Conservation (phyloP, 2,113 vertebrate genomes). For the Pseudonaja textilis region DNA sequence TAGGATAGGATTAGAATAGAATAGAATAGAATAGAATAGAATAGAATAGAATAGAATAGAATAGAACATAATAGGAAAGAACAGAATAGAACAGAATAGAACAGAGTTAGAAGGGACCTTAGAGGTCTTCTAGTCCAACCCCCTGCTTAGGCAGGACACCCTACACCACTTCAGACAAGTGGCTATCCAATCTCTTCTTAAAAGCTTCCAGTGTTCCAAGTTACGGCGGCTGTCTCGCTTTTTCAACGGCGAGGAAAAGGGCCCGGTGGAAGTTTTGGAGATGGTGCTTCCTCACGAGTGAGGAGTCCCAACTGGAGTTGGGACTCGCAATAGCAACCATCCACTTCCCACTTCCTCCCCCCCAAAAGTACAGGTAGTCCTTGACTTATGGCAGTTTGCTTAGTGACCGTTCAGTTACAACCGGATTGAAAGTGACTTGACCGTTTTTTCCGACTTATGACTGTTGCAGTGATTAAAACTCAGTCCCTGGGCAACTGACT, state of each 20-base stretch:
- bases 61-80: too few species aligned
- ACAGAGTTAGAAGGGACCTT: too few species aligned
- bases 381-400: not conserved
- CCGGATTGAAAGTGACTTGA: not conserved
- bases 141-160: too few species aligned
- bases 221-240: not conserved
- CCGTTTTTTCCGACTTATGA: not conserved
- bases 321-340: too few species aligned
- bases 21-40: too few species aligned
- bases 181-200: too few species aligned
- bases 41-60: too few species aligned
- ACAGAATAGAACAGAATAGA: too few species aligned
- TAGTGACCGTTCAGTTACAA: not conserved
- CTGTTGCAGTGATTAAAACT: not conserved
- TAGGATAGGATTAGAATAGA: too few species aligned
- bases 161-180: too few species aligned
- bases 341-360: fast-evolving
- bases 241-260: not conserved
- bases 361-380: not conserved
- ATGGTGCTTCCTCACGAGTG: not conserved
- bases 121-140: too few species aligned
- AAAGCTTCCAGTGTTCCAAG: too few species aligned
- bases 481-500: not conserved
- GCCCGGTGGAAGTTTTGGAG: not conserved
- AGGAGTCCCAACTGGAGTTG: not conserved